Percentiles rank a stretch among this genome's conserved stretches.
Conservation (phyloP, 2,797 vertebrate species). For the Lateolabrax maculatus region DNA sequence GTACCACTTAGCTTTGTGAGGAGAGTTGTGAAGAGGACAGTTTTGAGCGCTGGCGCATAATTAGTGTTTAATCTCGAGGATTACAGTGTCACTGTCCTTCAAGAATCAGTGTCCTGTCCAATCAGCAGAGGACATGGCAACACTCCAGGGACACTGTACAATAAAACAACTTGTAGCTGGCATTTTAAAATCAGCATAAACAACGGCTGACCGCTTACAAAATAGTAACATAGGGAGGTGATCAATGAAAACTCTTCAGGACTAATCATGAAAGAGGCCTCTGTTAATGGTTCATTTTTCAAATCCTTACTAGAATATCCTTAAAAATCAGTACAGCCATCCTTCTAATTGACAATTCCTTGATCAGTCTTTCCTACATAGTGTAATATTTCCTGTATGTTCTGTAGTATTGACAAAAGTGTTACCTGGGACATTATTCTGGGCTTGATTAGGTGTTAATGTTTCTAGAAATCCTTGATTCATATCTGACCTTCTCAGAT, state of each 20-base stretch:
- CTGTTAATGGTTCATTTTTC: not conserved
- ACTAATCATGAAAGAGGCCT: not conserved
- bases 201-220: not conserved
- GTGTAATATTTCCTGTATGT: not conserved
- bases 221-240: not conserved
- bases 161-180: constrained; percentile 8
- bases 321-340: not conserved
- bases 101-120: constrained; percentile 81
- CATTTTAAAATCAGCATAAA: constrained; percentile 12
- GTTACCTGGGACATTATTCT: constrained; percentile 5
- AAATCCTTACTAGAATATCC: not conserved
- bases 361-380: not conserved
- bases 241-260: not conserved
- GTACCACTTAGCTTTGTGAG: constrained; percentile 13
- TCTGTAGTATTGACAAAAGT: not conserved
- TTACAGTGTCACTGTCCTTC: constrained; percentile 73
- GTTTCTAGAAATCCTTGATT: constrained; percentile 43
- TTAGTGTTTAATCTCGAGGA: constrained; percentile 82
- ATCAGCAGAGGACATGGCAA: constrained; percentile 68
- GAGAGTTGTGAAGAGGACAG: not conserved
- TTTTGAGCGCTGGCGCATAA: constrained; percentile 52
- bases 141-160: constrained; percentile 54
- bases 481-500: constrained; percentile 18
- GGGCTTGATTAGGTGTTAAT: not conserved
- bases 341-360: not conserved